Percentiles rank a stretch among this genome's conserved stretches.
These are phyloP conservation scores for Stenotaenia linearis DNA, from an alignment of 2,888 invertebrate species.

Conservation along the genomic window DNA sequence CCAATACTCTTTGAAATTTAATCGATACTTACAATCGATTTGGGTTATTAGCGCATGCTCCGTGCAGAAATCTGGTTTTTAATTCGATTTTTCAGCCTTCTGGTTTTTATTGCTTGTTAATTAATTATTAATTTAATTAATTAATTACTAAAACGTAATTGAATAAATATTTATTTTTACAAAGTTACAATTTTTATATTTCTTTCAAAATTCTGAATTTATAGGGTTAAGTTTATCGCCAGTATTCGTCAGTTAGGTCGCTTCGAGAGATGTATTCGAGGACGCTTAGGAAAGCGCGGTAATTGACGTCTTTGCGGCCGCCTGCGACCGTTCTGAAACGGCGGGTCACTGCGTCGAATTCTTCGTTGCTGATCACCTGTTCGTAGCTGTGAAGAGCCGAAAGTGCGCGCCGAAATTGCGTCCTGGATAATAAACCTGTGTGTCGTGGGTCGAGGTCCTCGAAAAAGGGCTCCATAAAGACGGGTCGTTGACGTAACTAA, in stretches of 20 bases:
- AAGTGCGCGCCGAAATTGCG: constrained; percentile 24
- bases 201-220: too few relatives aligned
- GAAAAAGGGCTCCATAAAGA: neutral
- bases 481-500: constrained; percentile 24
- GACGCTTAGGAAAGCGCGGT: neutral
- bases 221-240: neutral
- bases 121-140: too few relatives aligned
- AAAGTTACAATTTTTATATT: too few relatives aligned
- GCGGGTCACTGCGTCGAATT: constrained; percentile 7
- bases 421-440: constrained; percentile 3
- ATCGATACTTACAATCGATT: too few relatives aligned
- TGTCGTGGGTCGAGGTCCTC: neutral
- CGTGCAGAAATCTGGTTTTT: too few relatives aligned
- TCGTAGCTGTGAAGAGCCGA: neutral
- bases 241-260: constrained; percentile 1
- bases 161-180: too few relatives aligned
- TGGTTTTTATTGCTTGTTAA: too few relatives aligned
- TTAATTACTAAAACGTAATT: too few relatives aligned
- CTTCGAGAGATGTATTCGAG: constrained; percentile 26
- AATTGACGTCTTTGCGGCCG: constrained; percentile 26
- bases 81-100: too few relatives aligned
- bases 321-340: neutral
- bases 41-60: too few relatives aligned
- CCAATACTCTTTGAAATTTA: too few relatives aligned
- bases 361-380: neutral